Evolutionary conservation across 2,888 invertebrate species (phyloP).

Genomic region (Deroplatys truncata): DNA sequence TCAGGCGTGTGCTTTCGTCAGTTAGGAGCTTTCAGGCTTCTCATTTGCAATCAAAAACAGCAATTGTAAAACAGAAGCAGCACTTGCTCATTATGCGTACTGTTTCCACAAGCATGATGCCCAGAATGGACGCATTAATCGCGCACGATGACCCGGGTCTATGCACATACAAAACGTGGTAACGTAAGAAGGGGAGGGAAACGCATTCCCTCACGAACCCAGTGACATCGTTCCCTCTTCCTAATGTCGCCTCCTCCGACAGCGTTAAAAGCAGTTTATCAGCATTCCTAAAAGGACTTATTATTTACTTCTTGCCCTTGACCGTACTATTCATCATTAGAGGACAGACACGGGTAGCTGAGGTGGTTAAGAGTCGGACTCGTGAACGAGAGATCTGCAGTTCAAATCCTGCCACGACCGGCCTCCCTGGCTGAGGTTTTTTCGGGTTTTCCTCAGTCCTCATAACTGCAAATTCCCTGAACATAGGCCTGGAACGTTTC

Average conservation of each 20-base stretch:
- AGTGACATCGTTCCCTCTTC: neutral
- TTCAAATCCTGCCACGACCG: too few relatives aligned
- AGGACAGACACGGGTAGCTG: too few relatives aligned
- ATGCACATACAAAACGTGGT: neutral
- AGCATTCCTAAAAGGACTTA: neutral
- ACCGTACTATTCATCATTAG: neutral
- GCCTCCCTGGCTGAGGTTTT: too few relatives aligned
- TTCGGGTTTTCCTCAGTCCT: too few relatives aligned
- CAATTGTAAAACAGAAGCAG: neutral
- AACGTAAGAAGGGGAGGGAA: neutral
- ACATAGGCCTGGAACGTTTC: too few relatives aligned
- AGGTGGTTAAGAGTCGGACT: too few relatives aligned
- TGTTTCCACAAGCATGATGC: neutral
- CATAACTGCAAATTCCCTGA: too few relatives aligned
- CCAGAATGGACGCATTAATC: neutral
- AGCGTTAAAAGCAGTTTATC: neutral
- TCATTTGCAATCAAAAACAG: neutral
- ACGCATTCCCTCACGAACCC: neutral
- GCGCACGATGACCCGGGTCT: neutral
- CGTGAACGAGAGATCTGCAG: too few relatives aligned
- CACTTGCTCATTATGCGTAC: neutral
- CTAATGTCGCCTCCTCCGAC: neutral
- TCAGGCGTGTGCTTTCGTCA: too few relatives aligned
- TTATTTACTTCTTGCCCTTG: neutral
- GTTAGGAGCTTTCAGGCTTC: neutral